Conservation (phyloP, 2,888 invertebrate species). For the Eudasyphora cyanicolor region DNA sequence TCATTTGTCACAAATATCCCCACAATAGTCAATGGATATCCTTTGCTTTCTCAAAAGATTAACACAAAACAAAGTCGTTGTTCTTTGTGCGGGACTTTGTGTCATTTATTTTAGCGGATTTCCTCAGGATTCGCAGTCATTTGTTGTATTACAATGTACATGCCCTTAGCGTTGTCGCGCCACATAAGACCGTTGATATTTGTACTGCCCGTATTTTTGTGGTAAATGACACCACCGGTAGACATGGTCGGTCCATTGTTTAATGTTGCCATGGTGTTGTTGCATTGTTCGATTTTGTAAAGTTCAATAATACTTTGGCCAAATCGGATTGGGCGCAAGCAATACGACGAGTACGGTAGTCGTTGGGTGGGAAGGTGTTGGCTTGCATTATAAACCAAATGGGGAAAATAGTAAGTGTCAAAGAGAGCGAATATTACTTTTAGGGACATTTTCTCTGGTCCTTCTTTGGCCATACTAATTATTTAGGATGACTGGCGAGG, state of each 20-base stretch:
- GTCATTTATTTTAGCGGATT: slow-evolving; percentile 18
- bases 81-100: slow-evolving; percentile 7
- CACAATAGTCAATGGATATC: not conserved
- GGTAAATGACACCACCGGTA: not conserved
- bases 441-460: too few relatives aligned
- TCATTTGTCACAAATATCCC: not conserved
- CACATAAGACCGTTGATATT: not conserved
- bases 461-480: too few relatives aligned
- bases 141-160: too few relatives aligned
- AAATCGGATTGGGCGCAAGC: not conserved
- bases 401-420: too few relatives aligned
- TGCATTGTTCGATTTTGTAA: not conserved
- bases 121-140: slow-evolving; percentile 11
- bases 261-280: not conserved
- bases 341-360: not conserved
- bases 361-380: too few relatives aligned
- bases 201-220: too few relatives aligned
- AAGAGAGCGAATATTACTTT: too few relatives aligned
- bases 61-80: slow-evolving; percentile 28
- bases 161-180: not conserved
- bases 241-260: slow-evolving; percentile 2
- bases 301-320: not conserved
- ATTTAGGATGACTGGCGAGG: too few relatives aligned
- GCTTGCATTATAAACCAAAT: too few relatives aligned
- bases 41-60: slow-evolving; percentile 22